Percentiles rank a stretch among this genome's conserved stretches.
Evolutionary conservation across 2,797 vertebrate genomes (phyloP).

Genomic region (Gephyroberyx darwinii): DNA sequence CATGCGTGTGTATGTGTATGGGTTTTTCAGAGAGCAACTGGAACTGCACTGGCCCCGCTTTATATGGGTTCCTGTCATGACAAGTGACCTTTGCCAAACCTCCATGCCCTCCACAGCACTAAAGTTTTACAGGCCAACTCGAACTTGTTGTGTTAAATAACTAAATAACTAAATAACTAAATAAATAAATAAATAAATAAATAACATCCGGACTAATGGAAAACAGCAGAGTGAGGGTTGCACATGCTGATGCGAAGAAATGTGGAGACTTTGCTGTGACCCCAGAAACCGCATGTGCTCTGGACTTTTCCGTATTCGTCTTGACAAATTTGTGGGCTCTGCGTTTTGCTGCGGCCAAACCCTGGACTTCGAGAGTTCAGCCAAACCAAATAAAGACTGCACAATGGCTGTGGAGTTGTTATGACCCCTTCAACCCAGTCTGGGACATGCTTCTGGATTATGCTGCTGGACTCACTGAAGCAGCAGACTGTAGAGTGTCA

Average conservation of each 20-base stretch:
- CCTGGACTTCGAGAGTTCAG: slow-evolving; percentile 72
- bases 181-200: slow-evolving; percentile 37
- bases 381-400: slow-evolving; percentile 76
- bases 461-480: slow-evolving; percentile 21
- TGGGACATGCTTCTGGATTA: slow-evolving; percentile 46
- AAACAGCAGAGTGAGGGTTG: slow-evolving; percentile 68
- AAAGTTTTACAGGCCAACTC: slow-evolving; percentile 24
- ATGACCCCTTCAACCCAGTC: slow-evolving; percentile 64
- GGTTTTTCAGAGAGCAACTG: slow-evolving; percentile 58
- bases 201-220: slow-evolving; percentile 67
- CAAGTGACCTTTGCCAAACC: slow-evolving; percentile 35
- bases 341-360: slow-evolving; percentile 62
- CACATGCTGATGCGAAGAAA: slow-evolving; percentile 58
- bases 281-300: slow-evolving; percentile 70
- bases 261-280: slow-evolving; percentile 67
- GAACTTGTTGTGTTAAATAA: slow-evolving; percentile 36
- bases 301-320: slow-evolving; percentile 58
- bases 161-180: slow-evolving; percentile 29
- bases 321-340: slow-evolving; percentile 77
- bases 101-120: slow-evolving; percentile 19
- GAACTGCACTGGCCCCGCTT: slow-evolving; percentile 43
- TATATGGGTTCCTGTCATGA: slow-evolving; percentile 30
- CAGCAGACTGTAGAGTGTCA: slow-evolving; percentile 34
- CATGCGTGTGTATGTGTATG: slow-evolving; percentile 33
- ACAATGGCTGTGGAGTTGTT: slow-evolving; percentile 53